A percentile compares a stretch with the other conserved stretches of the same genome.
Conservation (phyloP, 30 jellyfish, hydroid and myxozoan genomes). For the Aurelia aurita region DNA sequence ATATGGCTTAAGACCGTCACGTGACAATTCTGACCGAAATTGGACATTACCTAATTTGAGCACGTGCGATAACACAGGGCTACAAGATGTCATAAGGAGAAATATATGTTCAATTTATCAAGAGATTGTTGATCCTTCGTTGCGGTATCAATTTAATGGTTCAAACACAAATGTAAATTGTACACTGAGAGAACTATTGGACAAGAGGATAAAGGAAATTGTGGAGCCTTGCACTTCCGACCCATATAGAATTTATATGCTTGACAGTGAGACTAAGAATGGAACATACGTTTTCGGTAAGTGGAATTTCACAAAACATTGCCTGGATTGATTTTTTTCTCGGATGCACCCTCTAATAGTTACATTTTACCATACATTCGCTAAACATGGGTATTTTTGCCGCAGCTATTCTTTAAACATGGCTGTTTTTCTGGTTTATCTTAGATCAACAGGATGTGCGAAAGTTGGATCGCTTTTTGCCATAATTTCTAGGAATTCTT, state of each 20-base stretch:
- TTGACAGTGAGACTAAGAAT: constrained; percentile 40
- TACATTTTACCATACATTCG: too few species aligned
- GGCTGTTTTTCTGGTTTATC: too few species aligned
- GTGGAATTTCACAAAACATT: neutral
- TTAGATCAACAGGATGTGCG: too few species aligned
- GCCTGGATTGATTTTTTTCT: too few species aligned
- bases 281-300: constrained; percentile 54
- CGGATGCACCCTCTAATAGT: too few species aligned
- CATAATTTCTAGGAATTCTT: too few species aligned
- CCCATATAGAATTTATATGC: constrained; percentile 41
- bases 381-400: too few species aligned
- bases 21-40: constrained; percentile 18
- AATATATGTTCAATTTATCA: constrained; percentile 42
- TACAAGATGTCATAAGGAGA: constrained; percentile 42
- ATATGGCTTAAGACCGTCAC: constrained; percentile 53
- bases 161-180: constrained; percentile 20
- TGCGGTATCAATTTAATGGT: neutral
- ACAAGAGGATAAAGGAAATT: constrained; percentile 15
- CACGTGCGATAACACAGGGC: constrained; percentile 17
- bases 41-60: constrained; percentile 73
- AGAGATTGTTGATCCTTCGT: constrained; percentile 19
- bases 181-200: constrained; percentile 19
- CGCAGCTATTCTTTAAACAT: too few species aligned
- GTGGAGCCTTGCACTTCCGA: constrained; percentile 14
- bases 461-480: too few species aligned